Conservation (phyloP, 2,888 invertebrate genomes). For the Eupithecia dodoneata region DNA sequence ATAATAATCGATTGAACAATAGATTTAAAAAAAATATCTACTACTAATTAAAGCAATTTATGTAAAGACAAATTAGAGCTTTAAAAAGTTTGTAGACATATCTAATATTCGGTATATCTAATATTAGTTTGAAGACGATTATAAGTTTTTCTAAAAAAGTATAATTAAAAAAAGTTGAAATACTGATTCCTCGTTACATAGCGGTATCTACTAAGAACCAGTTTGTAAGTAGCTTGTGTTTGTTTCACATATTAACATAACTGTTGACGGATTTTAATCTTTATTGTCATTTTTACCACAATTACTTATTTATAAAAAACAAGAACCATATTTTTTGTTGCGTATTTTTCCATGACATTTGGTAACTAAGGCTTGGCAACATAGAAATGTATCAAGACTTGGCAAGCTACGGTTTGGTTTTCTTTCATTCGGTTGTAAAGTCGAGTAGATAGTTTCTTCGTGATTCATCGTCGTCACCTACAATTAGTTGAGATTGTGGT, state of each 20-base stretch:
- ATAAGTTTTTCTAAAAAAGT: too few relatives aligned
- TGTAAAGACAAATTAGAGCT: too few relatives aligned
- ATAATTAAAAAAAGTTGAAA: not conserved
- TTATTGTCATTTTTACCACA: slow-evolving; percentile 7
- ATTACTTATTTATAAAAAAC: not conserved
- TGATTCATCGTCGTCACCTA: too few relatives aligned
- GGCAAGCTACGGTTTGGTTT: not conserved
- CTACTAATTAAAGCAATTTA: too few relatives aligned
- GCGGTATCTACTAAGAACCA: slow-evolving; percentile 11
- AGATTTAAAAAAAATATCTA: too few relatives aligned
- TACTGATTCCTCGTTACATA: not conserved
- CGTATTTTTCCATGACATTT: not conserved
- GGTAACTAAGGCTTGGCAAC: not conserved
- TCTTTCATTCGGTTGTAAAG: too few relatives aligned
- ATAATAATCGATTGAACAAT: too few relatives aligned
- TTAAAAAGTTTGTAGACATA: too few relatives aligned
- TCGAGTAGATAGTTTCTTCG: too few relatives aligned
- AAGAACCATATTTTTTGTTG: not conserved
- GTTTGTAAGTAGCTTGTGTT: slow-evolving; percentile 19
- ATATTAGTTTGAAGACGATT: too few relatives aligned
- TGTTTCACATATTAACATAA: slow-evolving; percentile 21
- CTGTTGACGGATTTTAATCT: slow-evolving; percentile 17
- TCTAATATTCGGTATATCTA: too few relatives aligned
- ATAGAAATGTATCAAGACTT: not conserved
- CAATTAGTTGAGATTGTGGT: too few relatives aligned